Percentiles rank a stretch among this genome's conserved stretches.
Evolutionary conservation across 1,140 invertebrate species (phyloP).

Genomic region (Pomacea maculata): DNA sequence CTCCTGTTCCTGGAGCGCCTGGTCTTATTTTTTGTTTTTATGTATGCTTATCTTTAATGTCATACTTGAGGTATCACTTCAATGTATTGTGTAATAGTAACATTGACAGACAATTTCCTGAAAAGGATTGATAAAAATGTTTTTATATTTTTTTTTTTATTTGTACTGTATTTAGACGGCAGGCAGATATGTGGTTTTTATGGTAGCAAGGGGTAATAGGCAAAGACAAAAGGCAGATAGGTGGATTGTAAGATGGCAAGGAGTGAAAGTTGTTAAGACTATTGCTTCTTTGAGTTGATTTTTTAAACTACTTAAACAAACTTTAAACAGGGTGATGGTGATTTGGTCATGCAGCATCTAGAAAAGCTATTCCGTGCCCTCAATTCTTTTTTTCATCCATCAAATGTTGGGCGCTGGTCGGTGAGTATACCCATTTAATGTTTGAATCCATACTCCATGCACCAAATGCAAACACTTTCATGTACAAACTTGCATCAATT

Average conservation of each 20-base stretch:
- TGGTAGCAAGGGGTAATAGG: neutral
- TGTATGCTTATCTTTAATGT: too few species aligned
- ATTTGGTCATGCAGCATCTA: conserved; percentile 75
- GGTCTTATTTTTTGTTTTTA: neutral
- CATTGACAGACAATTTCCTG: too few species aligned
- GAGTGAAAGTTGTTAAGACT: neutral
- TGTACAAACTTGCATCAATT: neutral
- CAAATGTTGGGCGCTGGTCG: conserved; percentile 85
- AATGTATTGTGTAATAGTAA: too few species aligned
- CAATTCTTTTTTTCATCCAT: conserved; percentile 90
- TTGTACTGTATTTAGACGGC: too few species aligned
- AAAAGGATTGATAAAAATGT: neutral
- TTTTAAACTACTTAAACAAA: neutral
- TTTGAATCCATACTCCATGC: neutral
- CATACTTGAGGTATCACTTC: neutral
- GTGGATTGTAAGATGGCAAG: neutral
- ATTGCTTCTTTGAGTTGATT: neutral
- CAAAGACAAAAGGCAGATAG: neutral
- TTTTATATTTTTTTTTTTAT: too few species aligned
- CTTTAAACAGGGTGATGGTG: conserved; percentile 65
- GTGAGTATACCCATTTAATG: conserved; percentile 51
- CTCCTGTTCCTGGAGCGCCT: neutral
- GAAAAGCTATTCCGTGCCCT: conserved; percentile 83
- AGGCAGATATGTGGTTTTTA: neutral
- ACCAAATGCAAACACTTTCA: neutral